Evolutionary conservation across 53 echinoderm and acorn worm genomes (phyloP).

Genomic region (Henricia sp.): DNA sequence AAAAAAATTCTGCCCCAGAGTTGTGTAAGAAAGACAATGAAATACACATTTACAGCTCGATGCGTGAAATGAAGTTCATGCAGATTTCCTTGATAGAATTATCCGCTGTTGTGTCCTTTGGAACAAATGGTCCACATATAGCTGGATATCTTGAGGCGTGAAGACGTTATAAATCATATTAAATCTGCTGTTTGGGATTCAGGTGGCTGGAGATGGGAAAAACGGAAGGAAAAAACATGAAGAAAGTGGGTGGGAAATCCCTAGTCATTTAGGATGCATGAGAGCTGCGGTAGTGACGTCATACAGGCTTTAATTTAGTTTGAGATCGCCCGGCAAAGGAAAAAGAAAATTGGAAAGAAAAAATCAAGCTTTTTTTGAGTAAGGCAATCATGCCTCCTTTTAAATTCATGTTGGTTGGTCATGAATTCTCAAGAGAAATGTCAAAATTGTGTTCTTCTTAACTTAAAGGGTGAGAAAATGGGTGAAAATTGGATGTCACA

Average conservation of each 20-base stretch:
- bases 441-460: no score
- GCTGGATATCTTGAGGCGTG: background rate
- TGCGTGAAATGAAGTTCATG: no score
- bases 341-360: background rate
- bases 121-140: background rate
- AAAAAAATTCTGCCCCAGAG: no score
- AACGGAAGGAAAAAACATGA: background rate
- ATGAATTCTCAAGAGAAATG: no score
- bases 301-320: slow-evolving; percentile 23
- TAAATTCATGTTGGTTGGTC: no score
- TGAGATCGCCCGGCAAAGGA: background rate
- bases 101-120: no score
- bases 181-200: background rate
- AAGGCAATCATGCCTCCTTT: no score
- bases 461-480: no score
- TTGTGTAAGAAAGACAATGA: no score
- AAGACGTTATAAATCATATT: background rate
- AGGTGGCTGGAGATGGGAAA: background rate
- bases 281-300: slow-evolving; percentile 17
- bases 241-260: slow-evolving; percentile 10
- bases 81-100: no score
- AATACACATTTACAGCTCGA: no score
- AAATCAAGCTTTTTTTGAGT: background rate
- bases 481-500: no score
- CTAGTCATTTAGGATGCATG: background rate